These are phyloP conservation scores for Meleagris gallopavo DNA, from an alignment of 2,113 vertebrate genomes.

Conservation along the genomic window DNA sequence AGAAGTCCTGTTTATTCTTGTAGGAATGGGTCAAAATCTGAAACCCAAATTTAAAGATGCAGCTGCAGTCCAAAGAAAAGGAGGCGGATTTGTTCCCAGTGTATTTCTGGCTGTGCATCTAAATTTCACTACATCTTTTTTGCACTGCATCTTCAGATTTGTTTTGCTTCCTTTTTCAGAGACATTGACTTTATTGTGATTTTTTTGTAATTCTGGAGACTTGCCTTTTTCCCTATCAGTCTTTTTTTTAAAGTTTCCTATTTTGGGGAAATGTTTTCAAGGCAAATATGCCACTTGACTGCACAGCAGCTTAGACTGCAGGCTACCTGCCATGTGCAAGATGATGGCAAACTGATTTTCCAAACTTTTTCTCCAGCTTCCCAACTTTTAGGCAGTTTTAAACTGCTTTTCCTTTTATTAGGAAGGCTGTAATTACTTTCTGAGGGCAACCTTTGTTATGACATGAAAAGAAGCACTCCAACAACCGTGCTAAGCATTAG, in stretches of 20 bases:
- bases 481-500: constrained; percentile 37
- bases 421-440: constrained; percentile 61
- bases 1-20: not conserved
- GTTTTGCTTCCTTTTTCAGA: not conserved
- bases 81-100: not conserved
- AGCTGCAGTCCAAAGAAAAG: not conserved
- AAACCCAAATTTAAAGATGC: not conserved
- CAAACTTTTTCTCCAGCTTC: not conserved
- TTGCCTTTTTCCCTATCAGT: not conserved
- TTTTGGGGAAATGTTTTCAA: not conserved
- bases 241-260: not conserved
- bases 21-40: constrained; percentile 26
- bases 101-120: not conserved
- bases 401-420: constrained; percentile 36
- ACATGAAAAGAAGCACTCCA: constrained; percentile 54
- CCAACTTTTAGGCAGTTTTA: constrained; percentile 38
- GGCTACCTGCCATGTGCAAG: not conserved
- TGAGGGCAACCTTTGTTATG: constrained; percentile 59
- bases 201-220: not conserved
- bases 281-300: not conserved
- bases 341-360: not conserved
- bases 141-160: not conserved
- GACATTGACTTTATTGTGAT: not conserved
- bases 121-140: not conserved
- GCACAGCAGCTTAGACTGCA: not conserved